Conservation (phyloP, 2,797 vertebrate species). For the Pygocentrus nattereri region DNA sequence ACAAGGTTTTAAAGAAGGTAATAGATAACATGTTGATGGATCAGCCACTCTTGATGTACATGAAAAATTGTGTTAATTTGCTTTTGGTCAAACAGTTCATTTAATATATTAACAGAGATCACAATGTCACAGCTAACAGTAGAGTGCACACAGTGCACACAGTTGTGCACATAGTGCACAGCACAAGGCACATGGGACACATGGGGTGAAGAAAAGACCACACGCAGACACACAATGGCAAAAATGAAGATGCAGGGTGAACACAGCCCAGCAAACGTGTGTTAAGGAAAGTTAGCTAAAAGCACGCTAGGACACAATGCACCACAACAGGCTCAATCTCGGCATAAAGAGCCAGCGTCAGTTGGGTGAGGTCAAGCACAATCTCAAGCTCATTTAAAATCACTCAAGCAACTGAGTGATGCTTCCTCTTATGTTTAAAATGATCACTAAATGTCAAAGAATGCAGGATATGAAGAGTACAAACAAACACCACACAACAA, state of each 20-base stretch:
- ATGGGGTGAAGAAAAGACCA: background rate
- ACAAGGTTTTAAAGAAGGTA: too few relatives aligned
- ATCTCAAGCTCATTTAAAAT: background rate
- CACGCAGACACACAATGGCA: conserved; percentile 11
- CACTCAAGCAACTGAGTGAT: conserved; percentile 2
- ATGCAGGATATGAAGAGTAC: background rate
- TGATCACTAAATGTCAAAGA: background rate
- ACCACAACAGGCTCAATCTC: background rate
- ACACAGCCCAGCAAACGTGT: conserved; percentile 40
- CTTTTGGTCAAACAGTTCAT: background rate
- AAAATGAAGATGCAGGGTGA: conserved; percentile 17
- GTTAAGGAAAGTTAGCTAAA: conserved; percentile 20
- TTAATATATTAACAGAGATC: background rate
- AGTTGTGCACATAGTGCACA: too few relatives aligned
- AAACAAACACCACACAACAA: conserved; percentile 11
- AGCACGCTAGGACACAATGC: background rate
- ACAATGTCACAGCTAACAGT: conserved; percentile 2
- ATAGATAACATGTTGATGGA: background rate
- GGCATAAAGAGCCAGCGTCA: background rate
- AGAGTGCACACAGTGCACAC: conserved; percentile 5
- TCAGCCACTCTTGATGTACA: background rate
- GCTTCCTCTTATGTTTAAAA: background rate
- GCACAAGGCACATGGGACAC: too few relatives aligned
- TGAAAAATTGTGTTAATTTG: conserved; percentile 4
- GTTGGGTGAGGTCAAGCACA: background rate